Percentiles rank a stretch among this genome's conserved stretches.
Evolutionary conservation across 2,888 invertebrate species (phyloP).

Genomic region (Parelbella ahira): DNA sequence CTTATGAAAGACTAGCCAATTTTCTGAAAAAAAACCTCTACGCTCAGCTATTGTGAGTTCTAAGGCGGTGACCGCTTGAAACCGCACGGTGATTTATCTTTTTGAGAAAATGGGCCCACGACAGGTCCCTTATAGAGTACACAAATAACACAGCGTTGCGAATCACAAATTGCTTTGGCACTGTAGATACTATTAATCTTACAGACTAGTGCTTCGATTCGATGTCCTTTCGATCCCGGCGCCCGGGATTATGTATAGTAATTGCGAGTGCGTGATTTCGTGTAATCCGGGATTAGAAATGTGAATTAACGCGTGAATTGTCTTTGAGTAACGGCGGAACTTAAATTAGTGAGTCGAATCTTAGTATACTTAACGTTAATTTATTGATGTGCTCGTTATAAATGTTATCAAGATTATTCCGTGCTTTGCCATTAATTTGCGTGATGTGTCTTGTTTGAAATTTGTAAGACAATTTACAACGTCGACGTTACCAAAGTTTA

Average conservation of each 20-base stretch:
- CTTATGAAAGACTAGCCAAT: conserved; percentile 11
- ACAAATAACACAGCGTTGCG: conserved; percentile 30
- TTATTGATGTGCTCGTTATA: conserved; percentile 5
- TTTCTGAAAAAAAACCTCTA: conserved; percentile 12
- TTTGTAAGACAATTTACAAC: no score
- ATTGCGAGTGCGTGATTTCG: conserved; percentile 21
- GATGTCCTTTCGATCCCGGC: conserved; percentile 6
- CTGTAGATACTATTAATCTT: conserved; percentile 27
- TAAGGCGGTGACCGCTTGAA: conserved; percentile 16
- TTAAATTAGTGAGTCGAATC: conserved; percentile 16
- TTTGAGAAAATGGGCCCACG: conserved; percentile 31
- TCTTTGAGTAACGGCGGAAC: conserved; percentile 19
- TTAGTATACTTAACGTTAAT: conserved; percentile 14
- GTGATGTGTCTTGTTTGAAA: not conserved
- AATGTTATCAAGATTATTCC: conserved; percentile 11
- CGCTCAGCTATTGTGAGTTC: conserved; percentile 14
- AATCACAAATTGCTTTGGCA: conserved; percentile 20
- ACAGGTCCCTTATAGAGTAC: conserved; percentile 35
- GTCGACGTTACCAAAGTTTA: no score
- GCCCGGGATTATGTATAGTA: conserved; percentile 19
- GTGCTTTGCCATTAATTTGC: conserved; percentile 5
- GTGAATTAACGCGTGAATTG: conserved; percentile 22
- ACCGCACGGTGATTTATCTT: conserved; percentile 34
- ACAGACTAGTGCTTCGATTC: conserved; percentile 10
- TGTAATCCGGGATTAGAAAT: conserved; percentile 16